Percentiles rank a stretch among this genome's conserved stretches.
phyloP scores from a whole-genome alignment of 2,113 vertebrate genomes.

The Xiphophorus maculatus region DNA sequence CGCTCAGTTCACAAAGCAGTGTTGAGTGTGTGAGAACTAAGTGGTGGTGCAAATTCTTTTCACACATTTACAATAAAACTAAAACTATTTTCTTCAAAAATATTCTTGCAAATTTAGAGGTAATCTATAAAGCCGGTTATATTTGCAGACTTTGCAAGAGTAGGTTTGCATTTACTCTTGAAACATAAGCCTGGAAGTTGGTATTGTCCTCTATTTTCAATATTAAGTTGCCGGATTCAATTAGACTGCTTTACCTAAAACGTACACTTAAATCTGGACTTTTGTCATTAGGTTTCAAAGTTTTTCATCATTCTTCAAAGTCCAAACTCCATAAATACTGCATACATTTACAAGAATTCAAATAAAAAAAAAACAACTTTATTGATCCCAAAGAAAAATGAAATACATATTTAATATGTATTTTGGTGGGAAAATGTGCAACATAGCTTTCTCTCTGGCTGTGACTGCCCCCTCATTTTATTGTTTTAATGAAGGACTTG shows the following conservation, averaged over 20 bases:
- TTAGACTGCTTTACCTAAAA: not conserved
- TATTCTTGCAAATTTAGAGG: not conserved
- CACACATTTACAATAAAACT: no score
- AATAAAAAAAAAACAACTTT: no score
- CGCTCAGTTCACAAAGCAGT: no score
- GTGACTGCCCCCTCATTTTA: slow-evolving; percentile 19
- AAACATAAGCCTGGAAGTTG: no score
- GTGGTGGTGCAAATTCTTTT: no score
- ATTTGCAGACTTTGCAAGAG: no score
- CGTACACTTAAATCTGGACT: not conserved
- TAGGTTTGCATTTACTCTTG: no score
- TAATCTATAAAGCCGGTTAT: no score
- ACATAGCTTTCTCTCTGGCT: not conserved
- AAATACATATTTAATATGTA: no score
- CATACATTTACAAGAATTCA: not conserved
- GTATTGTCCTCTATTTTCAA: not conserved
- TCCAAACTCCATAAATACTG: not conserved
- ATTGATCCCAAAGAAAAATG: no score
- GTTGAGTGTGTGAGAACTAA: no score
- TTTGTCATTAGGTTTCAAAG: not conserved
- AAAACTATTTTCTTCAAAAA: no score
- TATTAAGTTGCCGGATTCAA: not conserved
- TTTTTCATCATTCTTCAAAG: not conserved
- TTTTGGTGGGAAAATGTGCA: slow-evolving; percentile 1
- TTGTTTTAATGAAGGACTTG: slow-evolving; percentile 18